phyloP scores from a whole-genome alignment of 2,797 vertebrate species.

The Netta rufina region DNA sequence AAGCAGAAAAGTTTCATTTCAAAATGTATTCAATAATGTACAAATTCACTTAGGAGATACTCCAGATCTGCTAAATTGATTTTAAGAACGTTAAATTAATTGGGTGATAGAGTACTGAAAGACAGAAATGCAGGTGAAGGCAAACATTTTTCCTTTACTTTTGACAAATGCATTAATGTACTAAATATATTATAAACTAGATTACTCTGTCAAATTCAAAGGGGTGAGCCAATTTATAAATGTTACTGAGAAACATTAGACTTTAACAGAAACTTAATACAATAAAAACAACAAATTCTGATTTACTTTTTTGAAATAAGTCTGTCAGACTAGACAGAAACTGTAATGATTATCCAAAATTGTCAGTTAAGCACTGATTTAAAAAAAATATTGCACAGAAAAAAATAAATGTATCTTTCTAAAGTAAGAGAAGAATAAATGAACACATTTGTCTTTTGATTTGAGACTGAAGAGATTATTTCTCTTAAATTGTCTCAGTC shows the following conservation, averaged over 20 bases:
- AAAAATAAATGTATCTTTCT: not conserved
- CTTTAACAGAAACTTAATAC: not conserved
- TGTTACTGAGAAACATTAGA: not conserved
- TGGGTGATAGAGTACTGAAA: not conserved
- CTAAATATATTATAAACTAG: not conserved
- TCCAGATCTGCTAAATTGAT: not conserved
- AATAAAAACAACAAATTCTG: not conserved
- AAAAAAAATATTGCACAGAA: not conserved
- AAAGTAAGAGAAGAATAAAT: not conserved
- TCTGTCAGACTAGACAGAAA: not conserved
- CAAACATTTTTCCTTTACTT: not conserved
- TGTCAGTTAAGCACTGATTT: not conserved
- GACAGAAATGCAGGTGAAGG: not conserved
- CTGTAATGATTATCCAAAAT: not conserved
- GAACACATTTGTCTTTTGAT: not conserved
- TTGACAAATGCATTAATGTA: not conserved
- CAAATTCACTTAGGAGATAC: not conserved
- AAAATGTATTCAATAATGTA: not conserved
- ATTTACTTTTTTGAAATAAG: not conserved
- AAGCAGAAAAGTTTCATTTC: not conserved
- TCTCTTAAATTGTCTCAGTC: not conserved
- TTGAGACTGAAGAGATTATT: not conserved
- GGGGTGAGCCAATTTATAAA: not conserved
- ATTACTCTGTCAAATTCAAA: not conserved
- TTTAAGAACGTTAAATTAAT: not conserved